These are phyloP conservation scores for Amblyornis subalaris DNA, from an alignment of 2,113 vertebrate genomes.

Conservation along the genomic window DNA sequence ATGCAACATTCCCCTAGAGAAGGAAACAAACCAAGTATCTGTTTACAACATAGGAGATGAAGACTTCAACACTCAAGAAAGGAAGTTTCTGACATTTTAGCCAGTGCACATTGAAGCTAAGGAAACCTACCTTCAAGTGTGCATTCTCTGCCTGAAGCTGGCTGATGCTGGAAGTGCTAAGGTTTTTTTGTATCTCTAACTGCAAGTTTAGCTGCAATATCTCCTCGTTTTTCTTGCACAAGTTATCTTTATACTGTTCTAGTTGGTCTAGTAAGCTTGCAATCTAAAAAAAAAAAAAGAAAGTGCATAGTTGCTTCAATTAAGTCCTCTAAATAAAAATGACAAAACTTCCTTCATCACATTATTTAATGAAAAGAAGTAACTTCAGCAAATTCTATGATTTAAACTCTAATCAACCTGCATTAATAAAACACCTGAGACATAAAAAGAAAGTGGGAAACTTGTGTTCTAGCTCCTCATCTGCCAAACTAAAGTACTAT, in stretches of 20 bases:
- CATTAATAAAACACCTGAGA: background rate
- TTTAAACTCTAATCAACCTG: background rate
- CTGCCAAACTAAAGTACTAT: background rate
- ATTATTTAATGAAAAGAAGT: background rate
- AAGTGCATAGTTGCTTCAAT: background rate
- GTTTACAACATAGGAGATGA: background rate
- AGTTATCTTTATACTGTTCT: conserved; percentile 73
- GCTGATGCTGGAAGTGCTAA: conserved; percentile 48
- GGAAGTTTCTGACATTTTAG: background rate
- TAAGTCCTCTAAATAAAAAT: background rate
- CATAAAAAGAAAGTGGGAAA: background rate
- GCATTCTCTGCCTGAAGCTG: conserved; percentile 75
- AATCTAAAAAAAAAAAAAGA: conserved; percentile 64
- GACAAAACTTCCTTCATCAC: accelerated
- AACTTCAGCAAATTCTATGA: background rate
- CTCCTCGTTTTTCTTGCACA: conserved; percentile 77
- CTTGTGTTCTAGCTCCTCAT: background rate
- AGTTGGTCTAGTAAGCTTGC: conserved; percentile 75
- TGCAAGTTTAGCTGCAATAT: conserved; percentile 77
- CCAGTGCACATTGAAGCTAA: background rate
- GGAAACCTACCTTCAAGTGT: conserved; percentile 71
- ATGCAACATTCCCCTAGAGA: background rate
- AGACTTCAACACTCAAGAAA: background rate
- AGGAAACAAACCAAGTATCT: background rate
- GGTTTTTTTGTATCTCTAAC: conserved; percentile 71